A percentile compares a stretch with the other conserved stretches of the same genome.
Conservation (phyloP, 2,888 invertebrate species). For the Drepana falcataria region DNA sequence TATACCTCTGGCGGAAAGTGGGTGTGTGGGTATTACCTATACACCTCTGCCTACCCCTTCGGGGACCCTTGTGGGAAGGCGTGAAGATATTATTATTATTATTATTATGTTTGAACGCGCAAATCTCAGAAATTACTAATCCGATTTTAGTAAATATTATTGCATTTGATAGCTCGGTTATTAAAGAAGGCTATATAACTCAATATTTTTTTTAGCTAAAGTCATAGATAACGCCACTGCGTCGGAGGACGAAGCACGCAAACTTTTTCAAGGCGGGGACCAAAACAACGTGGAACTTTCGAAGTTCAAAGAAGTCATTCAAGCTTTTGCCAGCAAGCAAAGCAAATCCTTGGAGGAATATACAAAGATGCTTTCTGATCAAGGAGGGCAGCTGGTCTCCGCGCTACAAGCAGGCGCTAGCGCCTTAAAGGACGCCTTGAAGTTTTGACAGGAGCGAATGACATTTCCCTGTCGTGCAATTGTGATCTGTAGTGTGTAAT, state of each 20-base stretch:
- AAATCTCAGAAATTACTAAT: no score
- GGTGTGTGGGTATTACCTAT: no score
- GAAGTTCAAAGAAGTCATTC: conserved; percentile 37
- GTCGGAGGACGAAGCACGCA: conserved; percentile 28
- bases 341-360: conserved; percentile 30
- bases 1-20: no score
- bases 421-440: neutral
- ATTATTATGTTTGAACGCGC: no score
- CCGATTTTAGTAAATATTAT: no score
- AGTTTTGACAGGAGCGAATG: neutral
- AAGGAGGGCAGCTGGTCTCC: neutral
- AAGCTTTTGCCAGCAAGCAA: conserved; percentile 31
- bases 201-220: conserved; percentile 21
- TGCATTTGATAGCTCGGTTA: no score
- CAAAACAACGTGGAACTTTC: conserved; percentile 23
- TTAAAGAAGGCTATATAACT: no score
- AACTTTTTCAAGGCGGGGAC: conserved; percentile 26
- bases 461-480: no score
- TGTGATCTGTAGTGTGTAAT: no score
- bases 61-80: no score
- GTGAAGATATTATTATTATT: no score
- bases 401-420: neutral
- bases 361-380: conserved; percentile 17
- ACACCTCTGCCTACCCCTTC: no score
- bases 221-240: conserved; percentile 25